Evolutionary conservation across 2,888 invertebrate species (phyloP).

Genomic region (Pasiphila rectangulata): DNA sequence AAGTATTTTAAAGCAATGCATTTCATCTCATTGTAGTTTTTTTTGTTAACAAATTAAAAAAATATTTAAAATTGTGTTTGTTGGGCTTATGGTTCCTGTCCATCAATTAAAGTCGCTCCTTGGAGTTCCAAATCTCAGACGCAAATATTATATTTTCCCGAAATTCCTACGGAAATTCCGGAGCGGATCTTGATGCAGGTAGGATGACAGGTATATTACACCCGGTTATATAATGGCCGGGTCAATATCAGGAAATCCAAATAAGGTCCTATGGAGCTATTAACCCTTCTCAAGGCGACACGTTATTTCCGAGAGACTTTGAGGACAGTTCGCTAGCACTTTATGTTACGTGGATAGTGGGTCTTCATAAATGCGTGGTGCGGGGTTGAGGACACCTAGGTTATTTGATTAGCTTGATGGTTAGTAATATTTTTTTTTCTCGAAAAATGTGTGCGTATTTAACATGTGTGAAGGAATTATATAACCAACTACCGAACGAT

Average conservation of each 20-base stretch:
- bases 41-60: no score
- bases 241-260: constrained; percentile 25
- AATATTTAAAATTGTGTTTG: no score
- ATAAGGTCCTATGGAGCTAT: constrained; percentile 26
- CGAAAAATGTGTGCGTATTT: no score
- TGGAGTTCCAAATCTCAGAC: no score
- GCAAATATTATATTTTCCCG: background rate
- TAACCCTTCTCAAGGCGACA: constrained; percentile 38
- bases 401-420: no score
- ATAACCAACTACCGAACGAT: no score
- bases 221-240: constrained; percentile 11
- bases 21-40: no score
- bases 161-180: background rate
- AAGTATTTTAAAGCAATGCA: no score
- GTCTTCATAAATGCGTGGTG: constrained; percentile 15
- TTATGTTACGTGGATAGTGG: constrained; percentile 11
- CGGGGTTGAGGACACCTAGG: background rate
- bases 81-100: no score
- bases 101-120: no score
- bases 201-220: constrained; percentile 5
- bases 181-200: background rate
- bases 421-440: no score
- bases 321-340: constrained; percentile 14
- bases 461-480: no score
- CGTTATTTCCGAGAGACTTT: constrained; percentile 31